Evolutionary conservation across 1,140 invertebrate genomes (phyloP).

Genomic region (Danaus melanippus): DNA sequence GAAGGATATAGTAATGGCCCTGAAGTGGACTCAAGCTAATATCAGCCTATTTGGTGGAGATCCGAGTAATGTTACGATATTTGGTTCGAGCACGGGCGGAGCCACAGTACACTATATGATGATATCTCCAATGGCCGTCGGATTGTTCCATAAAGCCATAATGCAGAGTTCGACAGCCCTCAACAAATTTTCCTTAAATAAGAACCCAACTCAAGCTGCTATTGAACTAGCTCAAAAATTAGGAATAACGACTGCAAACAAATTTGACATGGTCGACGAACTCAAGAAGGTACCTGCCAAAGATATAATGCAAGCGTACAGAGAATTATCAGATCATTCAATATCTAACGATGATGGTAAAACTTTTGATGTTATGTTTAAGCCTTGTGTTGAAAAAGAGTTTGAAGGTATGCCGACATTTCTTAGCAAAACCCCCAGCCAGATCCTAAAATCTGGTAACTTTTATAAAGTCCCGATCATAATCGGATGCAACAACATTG

Average conservation of each 20-base stretch:
- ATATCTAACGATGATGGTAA: slow-evolving; percentile 22
- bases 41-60: slow-evolving; percentile 75
- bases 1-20: slow-evolving; percentile 74
- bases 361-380: slow-evolving; percentile 44
- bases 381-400: slow-evolving; percentile 56
- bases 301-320: slow-evolving; percentile 38
- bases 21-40: slow-evolving; percentile 76
- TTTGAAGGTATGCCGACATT: slow-evolving; percentile 56
- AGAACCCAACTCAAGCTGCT: slow-evolving; percentile 39
- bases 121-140: slow-evolving; percentile 71
- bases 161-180: slow-evolving; percentile 56
- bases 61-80: slow-evolving; percentile 74
- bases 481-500: slow-evolving; percentile 53
- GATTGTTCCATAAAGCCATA: slow-evolving; percentile 70
- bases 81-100: slow-evolving; percentile 75
- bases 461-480: slow-evolving; percentile 59
- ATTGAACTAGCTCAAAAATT: slow-evolving; percentile 44
- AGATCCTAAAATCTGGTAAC: slow-evolving; percentile 52
- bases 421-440: slow-evolving; percentile 41
- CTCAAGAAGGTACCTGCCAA: slow-evolving; percentile 31
- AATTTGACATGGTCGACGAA: slow-evolving; percentile 47
- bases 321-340: slow-evolving; percentile 18
- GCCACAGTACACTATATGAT: slow-evolving; percentile 69
- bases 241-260: slow-evolving; percentile 35
- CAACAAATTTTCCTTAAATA: slow-evolving; percentile 49